Base-by-base conservation (phyloP, 1,140 invertebrate species). In the Tetramorium parvispinum region DNA sequence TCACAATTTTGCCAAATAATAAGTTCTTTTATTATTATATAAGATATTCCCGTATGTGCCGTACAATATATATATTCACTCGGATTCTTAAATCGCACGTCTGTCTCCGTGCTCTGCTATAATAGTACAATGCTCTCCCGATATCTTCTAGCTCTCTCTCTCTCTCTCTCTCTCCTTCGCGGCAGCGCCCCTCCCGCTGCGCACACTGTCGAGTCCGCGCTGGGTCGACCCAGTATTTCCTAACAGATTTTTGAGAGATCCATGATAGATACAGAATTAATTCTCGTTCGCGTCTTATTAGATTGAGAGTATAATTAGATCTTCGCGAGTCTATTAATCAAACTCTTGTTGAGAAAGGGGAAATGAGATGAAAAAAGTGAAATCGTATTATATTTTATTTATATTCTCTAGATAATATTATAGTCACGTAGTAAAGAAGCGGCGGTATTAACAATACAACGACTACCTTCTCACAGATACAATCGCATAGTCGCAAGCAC, bases 371-470 rank as follows among this genome's bases (percentile, higher is more conserved):
- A 13, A 7, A 53, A 32, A 32, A 55, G 18, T 43, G 6, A 68
- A 27, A 32, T 55, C 37, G 21, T 53, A 55, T 46, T 73, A 59
- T 73, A 83, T 83, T 83, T n/a, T 46, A 37, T 73, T n/a, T 46
- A 37, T 73, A 46, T 73, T 73, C 53, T 73, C 79, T 53, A 83
- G 53, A 75, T 83, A 61, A 83, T 59, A 83, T 75, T 51, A 59
- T 73, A 65, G 6, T 78, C 76, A 65, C 78, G 65, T 81, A 73
- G 13, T 73, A 83, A 49, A 66, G 53, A 83, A 73, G 79, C 68
- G 79, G 46, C 66, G 66, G 4, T 46, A 70, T 73, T 46, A 73
- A 82, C 79, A 82, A 73, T 73, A 73, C 53, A 82, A 82, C 66
- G 24, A 21, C 24, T 73, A 46, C 21, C 32, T 59, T 59, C 24